Evolutionary conservation across 2,113 vertebrate genomes (phyloP).

Genomic region (Phylloscopus trochiloides): DNA sequence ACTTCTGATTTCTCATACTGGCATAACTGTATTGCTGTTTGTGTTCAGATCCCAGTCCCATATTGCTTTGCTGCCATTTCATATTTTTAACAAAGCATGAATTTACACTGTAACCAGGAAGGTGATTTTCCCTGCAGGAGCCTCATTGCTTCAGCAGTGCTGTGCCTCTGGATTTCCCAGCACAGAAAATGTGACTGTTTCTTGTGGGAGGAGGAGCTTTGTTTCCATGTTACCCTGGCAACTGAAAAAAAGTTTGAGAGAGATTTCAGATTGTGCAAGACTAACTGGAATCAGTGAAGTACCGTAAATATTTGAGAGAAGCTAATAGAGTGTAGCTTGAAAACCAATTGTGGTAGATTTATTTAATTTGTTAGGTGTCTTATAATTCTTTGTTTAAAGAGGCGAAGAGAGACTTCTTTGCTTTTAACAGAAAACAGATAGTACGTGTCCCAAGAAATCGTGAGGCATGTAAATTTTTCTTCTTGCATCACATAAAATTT

Average conservation of each 20-base stretch:
- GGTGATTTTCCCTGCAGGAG: conserved; percentile 21
- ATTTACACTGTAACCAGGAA: background rate
- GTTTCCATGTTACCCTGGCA: background rate
- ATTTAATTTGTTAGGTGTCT: background rate
- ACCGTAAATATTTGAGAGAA: background rate
- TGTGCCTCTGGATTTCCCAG: conserved; percentile 13
- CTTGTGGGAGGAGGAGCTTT: conserved; percentile 7
- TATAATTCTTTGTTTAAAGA: background rate
- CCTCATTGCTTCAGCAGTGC: conserved; percentile 1
- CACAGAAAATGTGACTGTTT: background rate
- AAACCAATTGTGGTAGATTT: background rate
- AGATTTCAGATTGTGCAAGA: background rate
- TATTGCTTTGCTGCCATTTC: background rate
- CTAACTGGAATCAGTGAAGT: background rate
- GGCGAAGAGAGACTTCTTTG: background rate
- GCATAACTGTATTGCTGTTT: background rate
- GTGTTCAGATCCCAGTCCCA: background rate
- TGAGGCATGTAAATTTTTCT: background rate
- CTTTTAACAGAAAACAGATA: background rate
- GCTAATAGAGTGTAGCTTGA: background rate
- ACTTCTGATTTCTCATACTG: background rate
- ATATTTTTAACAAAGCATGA: background rate
- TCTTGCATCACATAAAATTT: background rate
- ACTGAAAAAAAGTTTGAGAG: background rate
- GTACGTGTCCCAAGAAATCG: fast-evolving